Base-by-base conservation (phyloP, 2,797 vertebrate species). In the Gouania willdenowi region DNA sequence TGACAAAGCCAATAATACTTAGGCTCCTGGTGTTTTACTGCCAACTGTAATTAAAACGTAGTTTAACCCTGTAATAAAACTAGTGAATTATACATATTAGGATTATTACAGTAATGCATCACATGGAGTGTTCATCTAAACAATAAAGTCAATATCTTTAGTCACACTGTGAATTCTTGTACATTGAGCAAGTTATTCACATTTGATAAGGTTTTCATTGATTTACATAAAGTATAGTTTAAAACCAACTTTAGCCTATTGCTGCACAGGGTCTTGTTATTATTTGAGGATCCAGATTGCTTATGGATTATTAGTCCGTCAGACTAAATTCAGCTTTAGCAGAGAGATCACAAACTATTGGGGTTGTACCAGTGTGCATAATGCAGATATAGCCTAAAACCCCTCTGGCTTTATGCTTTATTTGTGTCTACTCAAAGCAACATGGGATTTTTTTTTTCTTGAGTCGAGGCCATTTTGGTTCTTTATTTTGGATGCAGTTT, bases 401-500 rank as follows among this genome's bases (percentile, higher is more conserved):
- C 53, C 61, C 66, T 38, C 38, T n/a, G 43, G 61, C 62, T 62
- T n/a, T 76, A 52, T 49, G 75, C 57, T 34, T 38, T 14, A 46
- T 19, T 14, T 59, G 41, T 49, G 45, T 44, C 53, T 51, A 19
- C 27, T 67, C 53, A 57, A 83, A 50, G 51, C 51, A 59, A 41
- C 38, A 37, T 40, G 9, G n/a, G n/a, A n/a, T 45, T 33, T 12
- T 68, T 70, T 64, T 41, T 68, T 78, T 71, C 65, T n/a, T n/a
- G n/a, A n/a, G n/a, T n/a, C n/a, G 58, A 47, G 64, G 63, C 65
- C 67, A 71, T 82, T 81, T 78, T 81, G n/a, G 47, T 66, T 65
- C 68, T 80, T 74, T 75, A 72, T 82, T 83, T 85, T 75, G 45
- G 58, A 73, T 73, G 76, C 78, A 74, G 67, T 79, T 79, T 70